These are phyloP conservation scores for Nothoprocta pentlandii DNA, from an alignment of 2,113 vertebrate genomes.

Conservation along the genomic window DNA sequence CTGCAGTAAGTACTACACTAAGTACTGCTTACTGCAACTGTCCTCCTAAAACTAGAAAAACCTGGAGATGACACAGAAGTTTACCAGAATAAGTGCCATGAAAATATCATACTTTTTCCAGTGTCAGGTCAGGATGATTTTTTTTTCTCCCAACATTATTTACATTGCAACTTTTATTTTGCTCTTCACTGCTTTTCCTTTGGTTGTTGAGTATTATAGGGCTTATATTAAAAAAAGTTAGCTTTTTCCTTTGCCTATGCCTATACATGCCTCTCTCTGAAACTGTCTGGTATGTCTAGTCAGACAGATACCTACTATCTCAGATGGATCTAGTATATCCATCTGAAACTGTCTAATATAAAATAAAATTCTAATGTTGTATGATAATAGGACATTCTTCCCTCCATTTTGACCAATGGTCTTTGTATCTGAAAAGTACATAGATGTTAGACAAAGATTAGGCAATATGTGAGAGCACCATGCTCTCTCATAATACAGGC, in stretches of 20 bases:
- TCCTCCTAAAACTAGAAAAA: not conserved
- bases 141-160: not conserved
- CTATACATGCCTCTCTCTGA: not conserved
- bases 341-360: no score
- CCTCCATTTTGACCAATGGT: not conserved
- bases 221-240: not conserved
- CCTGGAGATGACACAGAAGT: not conserved
- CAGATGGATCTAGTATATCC: no score
- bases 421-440: not conserved
- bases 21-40: not conserved
- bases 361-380: not conserved
- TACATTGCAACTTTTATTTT: not conserved
- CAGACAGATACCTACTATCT: no score
- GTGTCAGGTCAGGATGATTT: not conserved
- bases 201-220: not conserved
- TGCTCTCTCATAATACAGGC: not conserved
- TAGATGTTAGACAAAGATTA: not conserved
- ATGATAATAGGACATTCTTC: not conserved
- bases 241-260: not conserved
- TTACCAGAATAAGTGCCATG: not conserved
- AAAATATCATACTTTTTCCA: not conserved
- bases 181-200: not conserved
- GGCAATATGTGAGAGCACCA: not conserved
- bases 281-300: not conserved
- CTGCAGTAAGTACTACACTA: no score